phyloP scores from a whole-genome alignment of 2,888 invertebrate species.

The Anticlea derivata region DNA sequence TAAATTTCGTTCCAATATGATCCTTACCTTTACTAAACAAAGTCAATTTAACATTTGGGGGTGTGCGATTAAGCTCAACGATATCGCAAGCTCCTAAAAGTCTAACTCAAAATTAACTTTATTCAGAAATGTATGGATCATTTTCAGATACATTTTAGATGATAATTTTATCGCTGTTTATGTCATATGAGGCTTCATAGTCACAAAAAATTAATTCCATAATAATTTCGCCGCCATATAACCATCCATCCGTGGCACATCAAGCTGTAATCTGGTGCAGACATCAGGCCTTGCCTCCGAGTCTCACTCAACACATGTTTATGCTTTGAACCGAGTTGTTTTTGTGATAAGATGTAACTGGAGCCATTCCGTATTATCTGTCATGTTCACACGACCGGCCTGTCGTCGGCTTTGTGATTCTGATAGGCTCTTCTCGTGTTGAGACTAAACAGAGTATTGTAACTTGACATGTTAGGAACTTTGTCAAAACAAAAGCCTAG shows the following conservation, averaged over 20 bases:
- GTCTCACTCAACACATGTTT: constrained; percentile 43
- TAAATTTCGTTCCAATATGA: no score
- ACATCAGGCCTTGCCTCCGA: constrained; percentile 19
- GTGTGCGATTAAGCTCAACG: no score
- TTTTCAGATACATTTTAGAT: no score
- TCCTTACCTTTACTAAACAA: no score
- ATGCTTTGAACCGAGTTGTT: constrained; percentile 38
- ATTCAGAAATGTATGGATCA: no score
- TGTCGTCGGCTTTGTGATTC: constrained; percentile 15
- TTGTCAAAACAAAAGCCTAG: no score
- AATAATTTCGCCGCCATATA: neutral
- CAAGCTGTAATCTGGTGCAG: constrained; percentile 20
- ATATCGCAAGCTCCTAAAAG: no score
- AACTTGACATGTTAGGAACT: neutral
- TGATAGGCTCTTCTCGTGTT: neutral
- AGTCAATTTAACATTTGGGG: no score
- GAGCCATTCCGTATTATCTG: constrained; percentile 51
- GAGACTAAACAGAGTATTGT: constrained; percentile 3
- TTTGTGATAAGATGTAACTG: constrained; percentile 46
- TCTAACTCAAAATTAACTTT: no score
- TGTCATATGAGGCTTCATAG: no score
- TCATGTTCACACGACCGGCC: constrained; percentile 64
- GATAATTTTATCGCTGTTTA: no score
- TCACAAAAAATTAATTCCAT: neutral
- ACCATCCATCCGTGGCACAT: constrained; percentile 3